Evolutionary conservation across 2,797 vertebrate species (phyloP), one percentile per base, ranked within the genome.

Genomic region (Todus mexicanus): DNA sequence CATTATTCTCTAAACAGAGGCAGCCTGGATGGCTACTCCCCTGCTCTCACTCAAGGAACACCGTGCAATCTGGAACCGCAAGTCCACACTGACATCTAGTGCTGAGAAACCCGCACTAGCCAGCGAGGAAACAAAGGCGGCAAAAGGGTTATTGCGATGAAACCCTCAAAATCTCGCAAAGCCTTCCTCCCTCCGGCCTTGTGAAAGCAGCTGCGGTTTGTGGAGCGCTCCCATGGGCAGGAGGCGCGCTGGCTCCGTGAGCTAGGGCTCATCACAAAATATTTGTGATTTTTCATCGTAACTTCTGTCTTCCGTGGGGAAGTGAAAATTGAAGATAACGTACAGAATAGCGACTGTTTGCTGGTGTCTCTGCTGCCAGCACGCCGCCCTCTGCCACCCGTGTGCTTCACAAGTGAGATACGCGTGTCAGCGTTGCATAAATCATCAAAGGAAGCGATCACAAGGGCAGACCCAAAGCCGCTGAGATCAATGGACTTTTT

Each of bases 1-100:
- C 31, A 7, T 57, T 64, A 29, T 45, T 83, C 80, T 56, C 61
- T 61, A 71, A 65, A 65, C 61, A 87, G 65, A 77, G 38, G 22
- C n/a, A n/a, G n/a, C n/a, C n/a, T n/a, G n/a, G n/a, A 45, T 45
- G 50, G 37, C 51, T 66, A 54, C 68, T 69, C 25, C 64, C 18
- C 31, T 40, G 18, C 60, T n/a, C n/a, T n/a, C n/a, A n/a, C n/a
- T n/a, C n/a, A n/a, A 80, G 47, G 72, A 35, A 80, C n/a, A 22
- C 21, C 61, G 82, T 48, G 45, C 57, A 71, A 11, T 61, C 54
- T 73, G 77, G n/a, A 90, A 88, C 80, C 33, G 4, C 74, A 88
- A 97, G 93, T 91, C 94, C 97, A 97, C 93, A 97, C 96, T 98
- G 97, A 98, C 97, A 97, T 93, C 97, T 98, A 98, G 97, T 98